Percentiles rank a stretch among this genome's conserved stretches.
Conservation (phyloP, 2,888 invertebrate species). For the Drosophila maculinotata region DNA sequence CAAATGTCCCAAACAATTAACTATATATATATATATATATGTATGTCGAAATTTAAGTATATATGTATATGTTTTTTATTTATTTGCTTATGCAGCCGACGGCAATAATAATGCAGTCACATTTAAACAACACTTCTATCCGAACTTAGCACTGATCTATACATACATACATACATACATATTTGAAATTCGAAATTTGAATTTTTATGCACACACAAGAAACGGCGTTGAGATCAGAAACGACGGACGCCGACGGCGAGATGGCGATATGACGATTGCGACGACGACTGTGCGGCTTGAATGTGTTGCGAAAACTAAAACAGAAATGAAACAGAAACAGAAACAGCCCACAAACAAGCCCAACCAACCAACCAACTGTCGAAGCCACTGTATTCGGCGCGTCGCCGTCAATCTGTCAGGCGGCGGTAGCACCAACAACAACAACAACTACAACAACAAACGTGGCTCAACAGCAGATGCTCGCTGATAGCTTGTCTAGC, state of each 20-base stretch:
- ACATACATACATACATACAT: constrained; percentile 31
- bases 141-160: constrained; percentile 33
- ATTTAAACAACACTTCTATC: constrained; percentile 16
- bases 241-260: constrained; percentile 12
- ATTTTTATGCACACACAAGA: constrained; percentile 37
- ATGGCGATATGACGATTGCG: constrained; percentile 8
- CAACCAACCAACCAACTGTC: constrained; percentile 27
- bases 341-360: constrained; percentile 56
- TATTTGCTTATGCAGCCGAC: constrained; percentile 1
- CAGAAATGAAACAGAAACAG: constrained; percentile 48
- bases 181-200: constrained; percentile 17
- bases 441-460: constrained; percentile 43
- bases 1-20: constrained; percentile 29
- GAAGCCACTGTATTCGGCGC: constrained; percentile 48
- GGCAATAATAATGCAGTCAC: constrained; percentile 22
- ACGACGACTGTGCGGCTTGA: constrained; percentile 70
- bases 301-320: constrained; percentile 78
- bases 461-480: constrained; percentile 60
- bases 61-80: constrained; percentile 1
- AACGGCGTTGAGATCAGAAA: neutral
- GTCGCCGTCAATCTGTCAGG: constrained; percentile 38
- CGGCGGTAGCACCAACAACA: constrained; percentile 21
- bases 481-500: constrained; percentile 44
- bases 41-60: neutral
- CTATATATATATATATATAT: constrained; percentile 10